A percentile compares a stretch with the other conserved stretches of the same genome.
phyloP scores from a whole-genome alignment of 2,888 invertebrate species.

The Aphidoletes aphidimyza region DNA sequence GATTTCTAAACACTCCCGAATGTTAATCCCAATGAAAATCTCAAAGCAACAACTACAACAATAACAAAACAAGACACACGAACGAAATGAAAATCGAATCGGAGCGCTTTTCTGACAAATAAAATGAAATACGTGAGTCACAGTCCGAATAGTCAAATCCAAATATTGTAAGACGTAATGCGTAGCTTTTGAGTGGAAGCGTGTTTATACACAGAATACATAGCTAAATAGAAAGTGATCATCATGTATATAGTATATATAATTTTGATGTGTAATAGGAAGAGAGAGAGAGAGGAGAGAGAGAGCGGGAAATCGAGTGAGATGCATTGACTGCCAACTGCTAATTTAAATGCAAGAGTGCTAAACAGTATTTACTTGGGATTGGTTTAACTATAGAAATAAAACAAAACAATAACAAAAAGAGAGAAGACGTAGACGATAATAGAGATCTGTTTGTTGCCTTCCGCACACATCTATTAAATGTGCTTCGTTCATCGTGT shows the following conservation, averaged over 20 bases:
- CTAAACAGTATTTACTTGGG: constrained; percentile 31
- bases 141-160: background rate
- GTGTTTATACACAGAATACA: background rate
- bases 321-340: background rate
- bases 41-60: background rate
- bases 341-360: constrained; percentile 40
- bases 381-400: background rate
- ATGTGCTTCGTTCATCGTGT: background rate
- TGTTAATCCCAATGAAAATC: too few species aligned
- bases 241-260: background rate
- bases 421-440: background rate
- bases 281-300: too few species aligned
- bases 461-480: background rate
- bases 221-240: constrained; percentile 2
- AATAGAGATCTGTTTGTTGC: background rate
- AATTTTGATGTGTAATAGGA: too few species aligned
- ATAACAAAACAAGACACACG: background rate
- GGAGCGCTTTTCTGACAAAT: background rate
- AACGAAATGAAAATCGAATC: background rate
- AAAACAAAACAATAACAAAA: background rate
- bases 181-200: background rate
- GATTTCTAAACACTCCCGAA: too few species aligned
- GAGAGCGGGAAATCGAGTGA: too few species aligned
- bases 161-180: background rate
- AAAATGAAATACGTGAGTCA: constrained; percentile 18